Conservation (phyloP, 2,113 vertebrate genomes). For the Xiphophorus couchianus region DNA sequence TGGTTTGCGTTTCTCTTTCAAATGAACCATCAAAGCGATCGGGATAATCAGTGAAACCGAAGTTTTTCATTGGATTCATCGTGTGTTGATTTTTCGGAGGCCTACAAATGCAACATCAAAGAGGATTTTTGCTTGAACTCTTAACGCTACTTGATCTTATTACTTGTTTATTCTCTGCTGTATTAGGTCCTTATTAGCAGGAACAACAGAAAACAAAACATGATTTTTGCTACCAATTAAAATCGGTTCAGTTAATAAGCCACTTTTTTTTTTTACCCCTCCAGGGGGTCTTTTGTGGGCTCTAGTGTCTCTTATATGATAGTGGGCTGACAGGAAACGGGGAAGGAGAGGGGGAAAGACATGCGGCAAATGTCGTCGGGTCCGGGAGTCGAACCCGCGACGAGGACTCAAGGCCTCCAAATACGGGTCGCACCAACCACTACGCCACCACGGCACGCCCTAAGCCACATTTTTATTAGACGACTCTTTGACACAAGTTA, state of each 20-base stretch:
- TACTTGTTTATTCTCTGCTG: background rate
- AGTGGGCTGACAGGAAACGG: no score
- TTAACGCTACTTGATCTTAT: background rate
- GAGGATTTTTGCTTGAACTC: background rate
- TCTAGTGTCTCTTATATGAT: no score
- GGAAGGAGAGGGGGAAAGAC: no score
- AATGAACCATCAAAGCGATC: background rate
- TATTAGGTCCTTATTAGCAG: background rate
- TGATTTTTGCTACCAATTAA: no score
- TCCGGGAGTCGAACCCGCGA: no score
- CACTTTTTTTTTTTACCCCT: no score
- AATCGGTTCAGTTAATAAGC: background rate
- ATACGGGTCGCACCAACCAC: no score
- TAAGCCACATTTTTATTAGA: background rate
- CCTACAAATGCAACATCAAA: background rate
- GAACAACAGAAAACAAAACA: background rate
- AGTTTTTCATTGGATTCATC: background rate
- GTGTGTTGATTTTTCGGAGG: background rate
- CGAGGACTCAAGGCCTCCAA: no score
- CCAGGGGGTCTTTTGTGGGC: no score
- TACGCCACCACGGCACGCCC: no score
- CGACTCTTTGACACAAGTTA: background rate
- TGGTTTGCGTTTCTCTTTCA: background rate
- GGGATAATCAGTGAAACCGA: background rate
- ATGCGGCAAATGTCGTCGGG: no score